Conservation (phyloP, 1,140 invertebrate species). For the Adoxophyes honmai region DNA sequence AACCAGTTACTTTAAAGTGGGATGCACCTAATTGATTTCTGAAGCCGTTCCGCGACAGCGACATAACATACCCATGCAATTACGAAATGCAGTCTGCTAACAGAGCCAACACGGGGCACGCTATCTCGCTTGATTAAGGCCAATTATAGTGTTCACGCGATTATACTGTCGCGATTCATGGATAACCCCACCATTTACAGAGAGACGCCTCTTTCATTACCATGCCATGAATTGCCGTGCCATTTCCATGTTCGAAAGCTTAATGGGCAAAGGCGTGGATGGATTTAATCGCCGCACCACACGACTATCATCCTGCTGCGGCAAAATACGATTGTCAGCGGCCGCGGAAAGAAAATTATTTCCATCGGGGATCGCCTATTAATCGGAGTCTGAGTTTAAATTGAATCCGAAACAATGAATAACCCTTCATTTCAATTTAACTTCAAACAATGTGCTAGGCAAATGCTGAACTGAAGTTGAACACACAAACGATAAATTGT, state of each 20-base stretch:
- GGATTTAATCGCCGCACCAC: conserved; percentile 28
- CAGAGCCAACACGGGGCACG: conserved; percentile 38
- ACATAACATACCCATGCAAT: conserved; percentile 28
- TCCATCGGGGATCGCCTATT: neutral
- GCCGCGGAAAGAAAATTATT: conserved; percentile 16
- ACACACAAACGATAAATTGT: conserved; percentile 9
- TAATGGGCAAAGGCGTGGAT: conserved; percentile 32
- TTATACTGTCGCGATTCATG: conserved; percentile 56
- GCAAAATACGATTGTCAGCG: conserved; percentile 33
- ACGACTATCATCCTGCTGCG: conserved; percentile 25
- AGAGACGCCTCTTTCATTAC: conserved; percentile 52
- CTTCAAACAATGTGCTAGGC: conserved; percentile 2
- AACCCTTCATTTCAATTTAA: conserved; percentile 14
- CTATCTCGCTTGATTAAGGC: conserved; percentile 64
- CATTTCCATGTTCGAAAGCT: conserved; percentile 40
- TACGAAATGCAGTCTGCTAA: conserved; percentile 42
- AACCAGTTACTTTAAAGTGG: conserved; percentile 1
- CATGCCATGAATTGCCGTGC: conserved; percentile 36
- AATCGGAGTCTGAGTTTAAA: neutral
- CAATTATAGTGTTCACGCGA: conserved; percentile 62
- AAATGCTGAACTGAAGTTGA: conserved; percentile 7
- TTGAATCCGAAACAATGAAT: conserved; percentile 8
- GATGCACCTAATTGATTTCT: neutral
- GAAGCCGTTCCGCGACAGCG: conserved; percentile 2
- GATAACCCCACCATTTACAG: conserved; percentile 51